Conservation (phyloP, 2,797 vertebrate species). For the Octomys mimax region DNA sequence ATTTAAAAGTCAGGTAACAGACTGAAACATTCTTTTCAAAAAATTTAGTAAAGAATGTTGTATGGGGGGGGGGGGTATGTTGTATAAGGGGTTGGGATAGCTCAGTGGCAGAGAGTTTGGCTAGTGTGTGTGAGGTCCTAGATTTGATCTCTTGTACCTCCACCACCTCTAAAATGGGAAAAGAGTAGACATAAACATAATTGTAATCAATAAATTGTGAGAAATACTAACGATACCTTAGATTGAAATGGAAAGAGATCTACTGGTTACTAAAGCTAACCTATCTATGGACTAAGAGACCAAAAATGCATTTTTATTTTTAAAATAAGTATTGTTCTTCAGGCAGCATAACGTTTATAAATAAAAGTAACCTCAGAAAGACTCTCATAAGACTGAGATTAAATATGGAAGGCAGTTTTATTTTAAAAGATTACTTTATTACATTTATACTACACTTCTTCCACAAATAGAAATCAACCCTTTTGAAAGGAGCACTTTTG, state of each 20-base stretch:
- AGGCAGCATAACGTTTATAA: slow-evolving; percentile 16
- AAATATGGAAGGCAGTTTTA: slow-evolving; percentile 69
- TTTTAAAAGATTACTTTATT: slow-evolving; percentile 72
- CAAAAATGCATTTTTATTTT: slow-evolving; percentile 41
- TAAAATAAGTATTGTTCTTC: slow-evolving; percentile 38
- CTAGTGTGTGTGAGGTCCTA: not conserved
- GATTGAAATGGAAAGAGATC: slow-evolving; percentile 8
- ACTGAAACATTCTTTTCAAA: slow-evolving; percentile 38
- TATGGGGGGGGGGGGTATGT: not conserved
- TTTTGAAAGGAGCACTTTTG: slow-evolving; percentile 59
- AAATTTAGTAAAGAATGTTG: not conserved
- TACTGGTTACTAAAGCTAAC: slow-evolving; percentile 55
- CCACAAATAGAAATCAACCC: slow-evolving; percentile 62
- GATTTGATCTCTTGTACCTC: not conserved
- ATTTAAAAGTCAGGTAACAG: slow-evolving; percentile 46
- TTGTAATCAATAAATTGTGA: not conserved
- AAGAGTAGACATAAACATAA: slow-evolving; percentile 35
- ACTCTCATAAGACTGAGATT: slow-evolving; percentile 54
- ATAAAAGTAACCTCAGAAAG: slow-evolving; percentile 31
- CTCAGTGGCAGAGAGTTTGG: not conserved
- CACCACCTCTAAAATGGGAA: not conserved
- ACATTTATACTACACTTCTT: slow-evolving; percentile 61
- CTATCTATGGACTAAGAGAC: slow-evolving; percentile 21
- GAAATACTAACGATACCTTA: slow-evolving; percentile 32
- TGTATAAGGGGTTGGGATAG: not conserved